These are phyloP conservation scores for Bactericera cockerelli DNA, from an alignment of 1,140 invertebrate genomes.

Conservation along the genomic window DNA sequence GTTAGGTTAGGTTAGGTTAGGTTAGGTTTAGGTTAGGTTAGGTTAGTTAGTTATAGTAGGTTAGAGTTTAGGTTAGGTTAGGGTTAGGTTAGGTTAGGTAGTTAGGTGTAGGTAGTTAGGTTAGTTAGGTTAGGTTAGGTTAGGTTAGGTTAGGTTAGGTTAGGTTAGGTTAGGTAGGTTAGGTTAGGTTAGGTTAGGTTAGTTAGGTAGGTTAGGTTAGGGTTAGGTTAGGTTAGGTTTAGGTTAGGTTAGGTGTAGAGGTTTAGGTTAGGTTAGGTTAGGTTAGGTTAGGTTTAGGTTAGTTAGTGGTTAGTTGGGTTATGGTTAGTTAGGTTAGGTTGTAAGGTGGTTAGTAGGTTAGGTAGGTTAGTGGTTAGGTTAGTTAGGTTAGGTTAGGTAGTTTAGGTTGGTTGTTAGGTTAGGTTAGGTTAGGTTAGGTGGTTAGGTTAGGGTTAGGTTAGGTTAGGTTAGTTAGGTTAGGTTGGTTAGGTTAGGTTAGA, in stretches of 20 bases:
- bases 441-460: constrained; percentile 19
- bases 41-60: constrained; percentile 12
- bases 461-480: constrained; percentile 23
- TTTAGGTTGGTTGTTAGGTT: constrained; percentile 24
- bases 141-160: no score
- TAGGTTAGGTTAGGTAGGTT: no score
- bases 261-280: no score
- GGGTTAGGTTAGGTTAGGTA: constrained; percentile 27
- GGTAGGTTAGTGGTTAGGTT: no score
- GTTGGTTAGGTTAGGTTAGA: constrained; percentile 24
- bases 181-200: no score
- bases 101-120: constrained; percentile 26
- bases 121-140: constrained; percentile 28
- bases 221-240: no score
- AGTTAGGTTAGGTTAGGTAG: constrained; percentile 26
- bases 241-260: no score
- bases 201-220: no score
- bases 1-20: constrained; percentile 22
- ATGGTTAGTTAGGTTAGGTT: no score
- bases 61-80: constrained; percentile 22
- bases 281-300: no score
- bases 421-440: constrained; percentile 20
- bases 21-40: constrained; percentile 25
- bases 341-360: no score
- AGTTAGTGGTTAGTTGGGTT: no score